Percentiles rank a stretch among this genome's conserved stretches.
phyloP scores from a whole-genome alignment of 2,113 vertebrate genomes.

The Cyanoderma ruficeps region DNA sequence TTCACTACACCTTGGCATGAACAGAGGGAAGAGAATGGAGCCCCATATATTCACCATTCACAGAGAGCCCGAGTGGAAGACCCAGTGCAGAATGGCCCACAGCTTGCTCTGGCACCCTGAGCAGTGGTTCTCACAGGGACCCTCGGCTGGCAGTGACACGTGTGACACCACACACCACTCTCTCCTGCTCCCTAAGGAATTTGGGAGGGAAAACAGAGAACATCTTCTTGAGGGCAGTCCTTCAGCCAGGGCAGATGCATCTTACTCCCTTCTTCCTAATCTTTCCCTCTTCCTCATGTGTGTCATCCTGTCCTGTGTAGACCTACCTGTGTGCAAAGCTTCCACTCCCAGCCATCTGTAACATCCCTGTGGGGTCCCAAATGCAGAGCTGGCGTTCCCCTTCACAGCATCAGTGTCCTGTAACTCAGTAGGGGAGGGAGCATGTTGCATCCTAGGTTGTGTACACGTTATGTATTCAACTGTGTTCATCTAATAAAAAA shows the following conservation, averaged over 20 bases:
- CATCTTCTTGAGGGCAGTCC: neutral
- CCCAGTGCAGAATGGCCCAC: fast-evolving
- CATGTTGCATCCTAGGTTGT: neutral
- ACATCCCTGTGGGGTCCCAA: neutral
- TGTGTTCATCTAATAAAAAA: constrained; percentile 26
- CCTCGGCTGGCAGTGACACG: neutral
- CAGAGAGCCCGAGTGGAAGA: neutral
- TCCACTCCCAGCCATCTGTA: neutral
- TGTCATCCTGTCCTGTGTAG: neutral
- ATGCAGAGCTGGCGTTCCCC: neutral
- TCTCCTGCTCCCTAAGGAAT: neutral
- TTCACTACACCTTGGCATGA: neutral
- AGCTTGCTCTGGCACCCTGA: neutral
- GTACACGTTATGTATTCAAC: neutral
- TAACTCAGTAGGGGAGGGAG: neutral
- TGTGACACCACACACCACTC: neutral
- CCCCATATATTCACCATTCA: fast-evolving
- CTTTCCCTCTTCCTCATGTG: neutral
- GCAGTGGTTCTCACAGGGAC: neutral
- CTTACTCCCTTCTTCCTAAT: neutral
- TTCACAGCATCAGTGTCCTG: fast-evolving
- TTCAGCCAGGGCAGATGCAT: neutral
- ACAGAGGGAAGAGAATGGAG: neutral
- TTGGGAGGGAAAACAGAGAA: neutral
- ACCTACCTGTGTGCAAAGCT: neutral